Conservation (phyloP, 2,797 vertebrate genomes). For the Myoxocephalus aenaeus region DNA sequence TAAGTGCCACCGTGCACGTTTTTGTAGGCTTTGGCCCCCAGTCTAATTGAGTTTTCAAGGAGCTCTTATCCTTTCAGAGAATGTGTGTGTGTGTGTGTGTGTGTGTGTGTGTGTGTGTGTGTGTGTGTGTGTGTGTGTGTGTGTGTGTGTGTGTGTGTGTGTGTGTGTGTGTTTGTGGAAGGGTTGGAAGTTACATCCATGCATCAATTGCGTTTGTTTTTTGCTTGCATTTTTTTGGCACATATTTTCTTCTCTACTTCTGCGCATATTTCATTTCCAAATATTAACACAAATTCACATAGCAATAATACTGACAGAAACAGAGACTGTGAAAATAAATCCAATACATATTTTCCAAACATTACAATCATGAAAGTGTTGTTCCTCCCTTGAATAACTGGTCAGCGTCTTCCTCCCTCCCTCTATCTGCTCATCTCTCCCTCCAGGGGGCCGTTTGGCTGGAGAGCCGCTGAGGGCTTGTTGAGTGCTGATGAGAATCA, state of each 20-base stretch:
- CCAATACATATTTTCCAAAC: neutral
- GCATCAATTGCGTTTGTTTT: neutral
- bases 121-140: neutral
- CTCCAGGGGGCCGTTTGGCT: neutral
- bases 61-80: slow-evolving; percentile 72
- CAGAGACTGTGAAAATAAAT: neutral
- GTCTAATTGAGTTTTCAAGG: slow-evolving; percentile 79
- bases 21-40: slow-evolving; percentile 68
- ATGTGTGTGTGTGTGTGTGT: neutral
- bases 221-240: neutral
- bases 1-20: slow-evolving; percentile 22
- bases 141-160: no score
- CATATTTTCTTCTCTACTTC: neutral
- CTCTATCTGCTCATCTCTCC: slow-evolving; percentile 1
- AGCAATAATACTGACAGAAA: neutral
- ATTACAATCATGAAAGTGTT: neutral
- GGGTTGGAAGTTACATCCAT: slow-evolving; percentile 28
- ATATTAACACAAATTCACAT: neutral
- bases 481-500: neutral
- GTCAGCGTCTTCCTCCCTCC: neutral
- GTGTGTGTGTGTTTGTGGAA: neutral
- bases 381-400: slow-evolving; percentile 9
- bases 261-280: neutral
- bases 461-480: neutral
- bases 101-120: neutral